Conservation (phyloP, 2,113 vertebrate species). For the Leucoraja erinaceus region DNA sequence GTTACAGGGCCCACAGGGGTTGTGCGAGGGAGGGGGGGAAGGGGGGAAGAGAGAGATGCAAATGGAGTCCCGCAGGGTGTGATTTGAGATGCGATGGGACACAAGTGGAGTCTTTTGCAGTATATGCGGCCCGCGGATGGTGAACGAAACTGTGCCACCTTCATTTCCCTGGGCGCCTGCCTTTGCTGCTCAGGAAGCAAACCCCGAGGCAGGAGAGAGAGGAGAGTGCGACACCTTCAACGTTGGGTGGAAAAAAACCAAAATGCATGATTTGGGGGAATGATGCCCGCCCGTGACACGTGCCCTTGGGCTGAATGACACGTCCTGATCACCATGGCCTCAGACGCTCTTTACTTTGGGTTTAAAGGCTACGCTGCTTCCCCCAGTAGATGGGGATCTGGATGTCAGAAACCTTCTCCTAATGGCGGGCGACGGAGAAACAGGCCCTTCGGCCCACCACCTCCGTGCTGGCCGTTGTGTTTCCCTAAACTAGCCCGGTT, state of each 20-base stretch:
- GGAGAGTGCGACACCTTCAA: background rate
- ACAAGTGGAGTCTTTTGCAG: background rate
- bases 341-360: too few relatives aligned
- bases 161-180: too few relatives aligned
- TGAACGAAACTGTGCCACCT: too few relatives aligned
- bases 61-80: background rate
- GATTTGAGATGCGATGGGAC: background rate
- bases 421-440: too few relatives aligned
- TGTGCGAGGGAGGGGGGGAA: background rate
- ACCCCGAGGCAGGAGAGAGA: background rate
- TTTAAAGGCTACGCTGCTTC: background rate
- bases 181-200: background rate
- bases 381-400: background rate
- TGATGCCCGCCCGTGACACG: background rate
- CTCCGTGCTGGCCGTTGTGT: too few relatives aligned
- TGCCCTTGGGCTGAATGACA: background rate
- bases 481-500: too few relatives aligned
- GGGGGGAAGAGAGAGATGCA: background rate
- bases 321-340: background rate
- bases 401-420: too few relatives aligned
- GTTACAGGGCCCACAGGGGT: background rate
- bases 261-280: background rate
- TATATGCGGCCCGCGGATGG: background rate
- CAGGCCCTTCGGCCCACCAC: too few relatives aligned
- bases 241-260: background rate